Evolutionary conservation across 2,888 invertebrate species (phyloP), one percentile per base, ranked within the genome.

Genomic region (Agrotis ipsilon): DNA sequence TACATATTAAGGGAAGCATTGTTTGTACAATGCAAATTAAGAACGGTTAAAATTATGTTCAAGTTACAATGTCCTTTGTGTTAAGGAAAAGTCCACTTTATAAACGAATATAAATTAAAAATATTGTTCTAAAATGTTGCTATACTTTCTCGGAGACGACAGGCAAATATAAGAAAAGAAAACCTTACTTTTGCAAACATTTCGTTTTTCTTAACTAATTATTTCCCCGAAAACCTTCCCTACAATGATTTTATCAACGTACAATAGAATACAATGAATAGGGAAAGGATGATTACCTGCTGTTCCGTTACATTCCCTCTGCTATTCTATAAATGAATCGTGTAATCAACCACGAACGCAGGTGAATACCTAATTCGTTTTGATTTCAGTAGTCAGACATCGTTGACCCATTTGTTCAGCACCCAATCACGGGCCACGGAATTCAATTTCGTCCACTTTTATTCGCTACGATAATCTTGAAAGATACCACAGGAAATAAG

Each of bases 361-460:
- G 82, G 80, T 87, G 88, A 88, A 88, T 88, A 79, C 81, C 82
- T 88, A 83, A 88, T 89, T 89, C 78, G 82, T 83, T 84, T 39
- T 87, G 81, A 85, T 82, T 88, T 86, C 86, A 83, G 72, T 75
- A 73, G 79, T 72, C 77, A 75, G 64, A 70, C 76, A 79, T 81
- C 78, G 82, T 75, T 86, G 87, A 86, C 84, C 88, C 81, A 85
- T 84, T 89, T 85, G 85, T 79, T 70, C 75, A 76, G 75, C 68
- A 64, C 74, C 84, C 84, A 86, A 86, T 87, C 88, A 89, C 75
- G 81, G 86, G 71, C 82, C 86, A 7, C 5, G 32, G 85, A 87
- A 91, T 89, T 90, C 87, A 88, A 91, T 91, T 90, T 88, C 81
- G 78, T 82, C 82, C 84, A 87, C 84, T 88, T 89, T 90, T 89